Percentiles rank a stretch among this genome's conserved stretches.
These are phyloP conservation scores for Petrocephalus microphthalmus DNA, from an alignment of 2,113 vertebrate species.

Conservation along the genomic window DNA sequence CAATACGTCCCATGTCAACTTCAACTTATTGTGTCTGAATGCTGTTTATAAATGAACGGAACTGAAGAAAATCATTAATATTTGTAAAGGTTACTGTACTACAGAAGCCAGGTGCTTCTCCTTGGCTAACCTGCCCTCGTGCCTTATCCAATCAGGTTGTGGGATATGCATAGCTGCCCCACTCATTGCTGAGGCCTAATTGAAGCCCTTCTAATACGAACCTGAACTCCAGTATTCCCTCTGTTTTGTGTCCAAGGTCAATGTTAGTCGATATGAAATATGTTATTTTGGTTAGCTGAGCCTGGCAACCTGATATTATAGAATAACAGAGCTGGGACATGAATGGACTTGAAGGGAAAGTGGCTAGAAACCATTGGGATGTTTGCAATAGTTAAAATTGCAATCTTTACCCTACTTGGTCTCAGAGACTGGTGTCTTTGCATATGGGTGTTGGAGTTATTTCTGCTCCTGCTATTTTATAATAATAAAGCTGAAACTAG, in stretches of 20 bases:
- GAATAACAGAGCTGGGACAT: conserved; percentile 48
- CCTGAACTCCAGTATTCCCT: conserved; percentile 39
- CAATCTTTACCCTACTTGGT: conserved; percentile 50
- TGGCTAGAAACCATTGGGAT: conserved; percentile 40
- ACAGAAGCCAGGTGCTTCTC: background rate
- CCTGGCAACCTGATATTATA: conserved; percentile 55
- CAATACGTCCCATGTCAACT: background rate
- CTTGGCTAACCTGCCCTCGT: background rate
- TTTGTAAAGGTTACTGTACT: background rate
- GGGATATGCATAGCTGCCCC: conserved; percentile 28
- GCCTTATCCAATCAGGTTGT: conserved; percentile 12
- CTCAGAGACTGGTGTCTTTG: conserved; percentile 38
- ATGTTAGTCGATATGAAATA: conserved; percentile 57
- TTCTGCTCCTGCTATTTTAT: conserved; percentile 47
- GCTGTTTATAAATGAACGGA: background rate
- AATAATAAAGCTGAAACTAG: conserved; percentile 51
- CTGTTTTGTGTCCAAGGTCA: conserved; percentile 55
- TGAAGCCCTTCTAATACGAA: conserved; percentile 37
- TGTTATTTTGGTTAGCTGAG: conserved; percentile 59
- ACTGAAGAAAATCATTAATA: background rate
- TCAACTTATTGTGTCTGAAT: background rate
- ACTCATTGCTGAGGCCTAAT: conserved; percentile 25
- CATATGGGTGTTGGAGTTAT: conserved; percentile 44
- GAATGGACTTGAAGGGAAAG: conserved; percentile 43
- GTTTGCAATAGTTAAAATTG: conserved; percentile 57